Percentiles rank a stretch among this genome's conserved stretches.
phyloP scores from a whole-genome alignment of 2,888 invertebrate species.

The Lepeophtheirus nordmannii region DNA sequence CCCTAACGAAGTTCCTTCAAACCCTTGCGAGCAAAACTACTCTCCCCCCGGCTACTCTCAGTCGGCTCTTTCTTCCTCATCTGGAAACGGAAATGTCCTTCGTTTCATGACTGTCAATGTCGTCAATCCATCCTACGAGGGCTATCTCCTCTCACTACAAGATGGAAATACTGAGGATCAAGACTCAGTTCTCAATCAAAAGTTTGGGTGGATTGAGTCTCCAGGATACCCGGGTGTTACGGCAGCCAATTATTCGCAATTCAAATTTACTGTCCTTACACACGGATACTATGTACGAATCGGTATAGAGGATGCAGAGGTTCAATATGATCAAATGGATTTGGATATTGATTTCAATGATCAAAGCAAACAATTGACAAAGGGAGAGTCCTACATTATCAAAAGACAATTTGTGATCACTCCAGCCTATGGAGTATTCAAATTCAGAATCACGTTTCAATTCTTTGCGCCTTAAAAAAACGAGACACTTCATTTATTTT shows the following conservation, averaged over 20 bases:
- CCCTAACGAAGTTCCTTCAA: background rate
- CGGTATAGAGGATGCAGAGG: background rate
- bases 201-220: background rate
- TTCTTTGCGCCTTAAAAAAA: background rate
- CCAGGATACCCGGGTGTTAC: background rate
- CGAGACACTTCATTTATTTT: no score
- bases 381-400: background rate
- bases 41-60: background rate
- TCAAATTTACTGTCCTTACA: background rate
- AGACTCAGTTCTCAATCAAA: background rate
- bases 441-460: background rate
- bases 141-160: background rate
- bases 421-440: background rate
- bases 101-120: background rate
- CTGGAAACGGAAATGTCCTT: background rate
- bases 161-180: background rate
- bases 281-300: background rate
- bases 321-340: background rate
- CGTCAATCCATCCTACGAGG: background rate
- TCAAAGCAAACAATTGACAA: background rate
- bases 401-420: constrained; percentile 2
- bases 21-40: background rate
- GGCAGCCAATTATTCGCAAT: background rate
- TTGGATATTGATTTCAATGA: background rate
- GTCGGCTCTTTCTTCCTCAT: no score